Conservation (phyloP, 2,888 invertebrate species). For the Drosophila siamana region DNA sequence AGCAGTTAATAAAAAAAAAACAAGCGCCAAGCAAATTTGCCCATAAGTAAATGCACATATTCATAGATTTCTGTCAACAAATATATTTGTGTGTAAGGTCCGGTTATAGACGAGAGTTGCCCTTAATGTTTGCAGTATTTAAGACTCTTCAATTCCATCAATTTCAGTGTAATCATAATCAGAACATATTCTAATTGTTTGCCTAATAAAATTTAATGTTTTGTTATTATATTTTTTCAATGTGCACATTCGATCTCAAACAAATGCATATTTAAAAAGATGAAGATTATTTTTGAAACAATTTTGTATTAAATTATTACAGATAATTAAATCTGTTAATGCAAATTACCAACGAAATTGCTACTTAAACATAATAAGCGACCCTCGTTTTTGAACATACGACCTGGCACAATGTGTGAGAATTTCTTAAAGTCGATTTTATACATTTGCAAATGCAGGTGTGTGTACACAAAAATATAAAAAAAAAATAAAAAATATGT, state of each 20-base stretch:
- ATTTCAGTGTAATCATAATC: too few species aligned
- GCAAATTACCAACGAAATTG: too few species aligned
- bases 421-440: background rate
- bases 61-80: background rate
- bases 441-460: background rate
- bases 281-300: too few species aligned
- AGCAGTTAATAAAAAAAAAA: background rate
- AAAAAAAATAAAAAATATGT: too few species aligned
- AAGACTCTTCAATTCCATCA: background rate
- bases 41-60: background rate
- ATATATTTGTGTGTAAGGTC: background rate
- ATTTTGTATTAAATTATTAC: too few species aligned
- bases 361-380: too few species aligned
- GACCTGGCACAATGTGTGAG: background rate
- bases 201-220: too few species aligned
- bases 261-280: too few species aligned
- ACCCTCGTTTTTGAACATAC: background rate
- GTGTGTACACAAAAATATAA: background rate
- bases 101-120: background rate
- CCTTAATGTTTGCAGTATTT: background rate
- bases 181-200: too few species aligned
- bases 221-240: too few species aligned
- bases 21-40: slow-evolving; percentile 1
- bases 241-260: too few species aligned
- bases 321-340: too few species aligned